Evolutionary conservation across 1,140 invertebrate species (phyloP).

Genomic region (Diorhabda carinulata): DNA sequence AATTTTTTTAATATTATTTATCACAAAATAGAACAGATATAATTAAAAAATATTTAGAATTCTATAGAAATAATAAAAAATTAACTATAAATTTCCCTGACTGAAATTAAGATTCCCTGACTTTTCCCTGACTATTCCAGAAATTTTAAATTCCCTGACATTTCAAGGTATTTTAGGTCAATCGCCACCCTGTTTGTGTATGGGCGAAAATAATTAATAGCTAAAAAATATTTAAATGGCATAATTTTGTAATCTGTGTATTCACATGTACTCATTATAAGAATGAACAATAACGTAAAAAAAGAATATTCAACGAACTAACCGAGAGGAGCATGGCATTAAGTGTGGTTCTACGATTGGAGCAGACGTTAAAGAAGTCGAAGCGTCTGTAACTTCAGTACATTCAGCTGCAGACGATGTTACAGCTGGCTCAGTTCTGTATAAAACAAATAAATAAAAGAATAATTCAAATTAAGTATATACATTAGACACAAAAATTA

Average conservation of each 20-base stretch:
- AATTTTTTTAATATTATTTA: conserved; percentile 6
- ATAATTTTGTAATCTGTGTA: conserved; percentile 1
- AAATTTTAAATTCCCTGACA: too few species aligned
- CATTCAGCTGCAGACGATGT: conserved; percentile 5
- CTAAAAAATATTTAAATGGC: conserved; percentile 2
- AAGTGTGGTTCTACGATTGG: background rate
- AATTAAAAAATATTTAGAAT: conserved; percentile 7
- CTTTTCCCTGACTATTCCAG: background rate
- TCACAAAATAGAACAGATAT: conserved; percentile 6
- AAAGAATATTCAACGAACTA: conserved; percentile 11
- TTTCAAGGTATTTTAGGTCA: background rate
- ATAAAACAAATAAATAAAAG: conserved; percentile 2
- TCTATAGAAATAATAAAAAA: conserved; percentile 7
- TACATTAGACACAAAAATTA: too few species aligned
- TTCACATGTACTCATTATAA: conserved; percentile 1
- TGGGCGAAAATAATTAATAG: background rate
- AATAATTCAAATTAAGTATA: background rate
- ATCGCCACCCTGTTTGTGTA: background rate
- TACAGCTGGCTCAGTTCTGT: conserved; percentile 5
- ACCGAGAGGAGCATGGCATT: conserved; percentile 4
- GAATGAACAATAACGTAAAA: conserved; percentile 10
- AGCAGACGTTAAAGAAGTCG: conserved; percentile 5
- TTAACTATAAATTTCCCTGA: conserved; percentile 6
- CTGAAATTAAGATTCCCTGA: background rate
- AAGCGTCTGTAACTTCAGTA: conserved; percentile 1